phyloP scores from a whole-genome alignment of 1,140 invertebrate genomes.

The Drosophila rhopaloa region DNA sequence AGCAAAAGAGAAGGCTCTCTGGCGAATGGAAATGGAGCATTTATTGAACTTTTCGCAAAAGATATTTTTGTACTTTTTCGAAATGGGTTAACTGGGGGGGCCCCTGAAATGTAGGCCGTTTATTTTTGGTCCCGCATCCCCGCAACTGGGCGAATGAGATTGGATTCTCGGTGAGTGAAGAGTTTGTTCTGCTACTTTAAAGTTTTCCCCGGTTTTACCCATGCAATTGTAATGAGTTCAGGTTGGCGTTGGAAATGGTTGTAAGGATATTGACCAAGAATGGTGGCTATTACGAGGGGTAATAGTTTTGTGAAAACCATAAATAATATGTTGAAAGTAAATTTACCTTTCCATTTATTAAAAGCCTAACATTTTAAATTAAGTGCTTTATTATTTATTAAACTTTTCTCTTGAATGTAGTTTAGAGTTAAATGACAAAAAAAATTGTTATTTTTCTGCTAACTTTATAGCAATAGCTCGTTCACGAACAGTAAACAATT shows the following conservation, averaged over 20 bases:
- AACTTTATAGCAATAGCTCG: too few relatives aligned
- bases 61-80: conserved; percentile 69
- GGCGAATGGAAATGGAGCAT: conserved; percentile 75
- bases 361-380: too few relatives aligned
- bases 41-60: conserved; percentile 79
- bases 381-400: too few relatives aligned
- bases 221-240: conserved; percentile 52
- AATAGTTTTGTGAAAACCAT: not conserved
- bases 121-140: conserved; percentile 46
- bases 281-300: conserved; percentile 22
- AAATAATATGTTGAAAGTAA: not conserved
- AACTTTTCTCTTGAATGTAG: too few relatives aligned
- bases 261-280: conserved; percentile 37
- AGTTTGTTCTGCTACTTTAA: conserved; percentile 53
- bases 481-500: not conserved
- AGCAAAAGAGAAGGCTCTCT: conserved; percentile 22
- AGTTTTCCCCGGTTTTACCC: conserved; percentile 27
- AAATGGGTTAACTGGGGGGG: conserved; percentile 57
- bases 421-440: too few relatives aligned
- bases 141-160: conserved; percentile 26
- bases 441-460: too few relatives aligned
- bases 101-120: conserved; percentile 64
- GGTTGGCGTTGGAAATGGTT: conserved; percentile 19
- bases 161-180: conserved; percentile 21
- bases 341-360: too few relatives aligned